A percentile compares a stretch with the other conserved stretches of the same genome.
phyloP scores from a whole-genome alignment of 2,113 vertebrate species.

The Ciconia stormi region DNA sequence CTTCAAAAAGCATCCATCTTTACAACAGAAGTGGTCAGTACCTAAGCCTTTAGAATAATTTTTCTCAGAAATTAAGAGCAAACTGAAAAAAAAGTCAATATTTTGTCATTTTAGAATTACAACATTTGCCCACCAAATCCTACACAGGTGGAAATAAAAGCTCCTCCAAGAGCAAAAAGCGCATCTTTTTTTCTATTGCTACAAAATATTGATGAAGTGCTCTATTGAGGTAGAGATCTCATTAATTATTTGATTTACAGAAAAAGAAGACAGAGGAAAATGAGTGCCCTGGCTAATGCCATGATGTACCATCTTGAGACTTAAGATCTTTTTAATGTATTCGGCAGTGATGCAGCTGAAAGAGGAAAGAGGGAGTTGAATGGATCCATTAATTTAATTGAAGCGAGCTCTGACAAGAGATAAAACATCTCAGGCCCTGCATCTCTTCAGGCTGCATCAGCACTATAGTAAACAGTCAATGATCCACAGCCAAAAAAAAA shows the following conservation, averaged over 20 bases:
- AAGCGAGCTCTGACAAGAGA: conserved; percentile 94
- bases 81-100: conserved; percentile 73
- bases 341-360: conserved; percentile 87
- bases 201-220: conserved; percentile 80
- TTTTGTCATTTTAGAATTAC: conserved; percentile 75
- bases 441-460: conserved; percentile 88
- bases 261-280: conserved; percentile 80
- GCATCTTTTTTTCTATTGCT: conserved; percentile 62
- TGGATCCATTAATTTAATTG: conserved; percentile 99
- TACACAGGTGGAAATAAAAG: conserved; percentile 75
- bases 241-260: conserved; percentile 90
- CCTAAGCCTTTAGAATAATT: conserved; percentile 24
- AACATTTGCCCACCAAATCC: conserved; percentile 67
- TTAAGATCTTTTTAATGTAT: conserved; percentile 99
- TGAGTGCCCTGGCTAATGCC: conserved; percentile 87
- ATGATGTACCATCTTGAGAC: conserved; percentile 95
- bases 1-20: not conserved
- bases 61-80: conserved; percentile 48
- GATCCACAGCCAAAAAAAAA: conserved; percentile 80
- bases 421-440: conserved; percentile 91
- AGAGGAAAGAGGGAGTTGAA: conserved; percentile 91
- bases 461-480: conserved; percentile 90
- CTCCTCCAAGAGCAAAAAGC: conserved; percentile 60
- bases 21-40: not conserved
- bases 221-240: conserved; percentile 80